Conservation (phyloP, 2,113 vertebrate genomes). For the Electrona antarctica region DNA sequence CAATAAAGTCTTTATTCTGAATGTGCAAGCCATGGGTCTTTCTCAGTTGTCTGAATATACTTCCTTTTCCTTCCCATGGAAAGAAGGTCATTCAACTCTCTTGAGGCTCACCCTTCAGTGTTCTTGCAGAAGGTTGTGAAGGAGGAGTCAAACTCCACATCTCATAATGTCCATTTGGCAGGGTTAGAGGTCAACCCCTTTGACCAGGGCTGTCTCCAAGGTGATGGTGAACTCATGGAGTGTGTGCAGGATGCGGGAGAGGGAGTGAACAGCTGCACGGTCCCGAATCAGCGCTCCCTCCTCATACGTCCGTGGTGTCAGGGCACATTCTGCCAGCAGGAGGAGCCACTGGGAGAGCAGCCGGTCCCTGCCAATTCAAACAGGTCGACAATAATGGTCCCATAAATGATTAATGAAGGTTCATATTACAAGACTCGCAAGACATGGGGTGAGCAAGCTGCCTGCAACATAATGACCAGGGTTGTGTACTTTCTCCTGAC, state of each 20-base stretch:
- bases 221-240: constrained; percentile 91
- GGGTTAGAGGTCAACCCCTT: constrained; percentile 92
- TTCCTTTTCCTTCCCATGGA: constrained; percentile 19
- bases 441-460: neutral
- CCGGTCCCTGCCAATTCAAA: constrained; percentile 84
- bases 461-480: neutral
- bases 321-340: constrained; percentile 86
- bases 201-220: constrained; percentile 91
- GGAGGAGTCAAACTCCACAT: neutral
- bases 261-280: constrained; percentile 85
- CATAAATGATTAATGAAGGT: neutral
- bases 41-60: constrained; percentile 29
- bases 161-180: neutral
- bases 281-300: constrained; percentile 91
- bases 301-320: constrained; percentile 88
- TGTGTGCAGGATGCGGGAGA: constrained; percentile 89
- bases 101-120: neutral
- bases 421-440: neutral
- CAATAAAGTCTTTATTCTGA: constrained; percentile 30
- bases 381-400: constrained; percentile 8
- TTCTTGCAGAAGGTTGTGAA: constrained; percentile 14
- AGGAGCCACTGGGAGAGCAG: constrained; percentile 93
- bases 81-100: constrained; percentile 1
- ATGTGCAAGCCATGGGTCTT: neutral
- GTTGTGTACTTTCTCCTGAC: neutral